Evolutionary conservation across 2,113 vertebrate genomes (phyloP).

Genomic region (Phalacrocorax brasilianus): DNA sequence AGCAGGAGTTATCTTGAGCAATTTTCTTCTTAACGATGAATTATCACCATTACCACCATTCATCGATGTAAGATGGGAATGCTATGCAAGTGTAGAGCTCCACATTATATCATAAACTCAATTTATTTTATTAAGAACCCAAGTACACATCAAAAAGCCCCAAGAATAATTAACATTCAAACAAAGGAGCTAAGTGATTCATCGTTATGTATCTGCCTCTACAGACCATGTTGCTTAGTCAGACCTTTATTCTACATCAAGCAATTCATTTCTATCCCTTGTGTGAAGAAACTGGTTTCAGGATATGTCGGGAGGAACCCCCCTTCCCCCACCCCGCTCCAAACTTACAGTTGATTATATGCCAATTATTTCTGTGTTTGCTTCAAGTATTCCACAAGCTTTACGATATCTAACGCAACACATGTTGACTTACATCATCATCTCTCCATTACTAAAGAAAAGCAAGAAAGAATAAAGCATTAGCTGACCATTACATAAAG

Average conservation of each 20-base stretch:
- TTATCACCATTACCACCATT: not conserved
- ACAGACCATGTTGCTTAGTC: not conserved
- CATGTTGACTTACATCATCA: not conserved
- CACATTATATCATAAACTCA: not conserved
- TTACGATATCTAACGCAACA: not conserved
- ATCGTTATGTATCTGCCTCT: not conserved
- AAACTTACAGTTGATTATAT: not conserved
- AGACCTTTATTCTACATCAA: not conserved
- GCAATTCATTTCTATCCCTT: not conserved
- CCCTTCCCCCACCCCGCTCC: fast-evolving
- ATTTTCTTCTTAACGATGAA: not conserved
- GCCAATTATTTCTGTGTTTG: not conserved
- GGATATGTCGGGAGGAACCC: not conserved
- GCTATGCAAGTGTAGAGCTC: not conserved
- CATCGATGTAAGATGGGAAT: not conserved
- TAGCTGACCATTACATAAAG: not conserved
- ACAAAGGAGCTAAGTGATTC: not conserved
- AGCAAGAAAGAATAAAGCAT: not conserved
- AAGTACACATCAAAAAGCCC: not conserved
- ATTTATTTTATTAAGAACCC: not conserved
- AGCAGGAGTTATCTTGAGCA: not conserved
- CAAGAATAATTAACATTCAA: not conserved
- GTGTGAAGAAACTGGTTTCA: not conserved
- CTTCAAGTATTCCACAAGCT: not conserved
- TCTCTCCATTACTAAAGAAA: not conserved